Evolutionary conservation across 2,113 vertebrate species (phyloP).

Genomic region (Charadrius vociferus): DNA sequence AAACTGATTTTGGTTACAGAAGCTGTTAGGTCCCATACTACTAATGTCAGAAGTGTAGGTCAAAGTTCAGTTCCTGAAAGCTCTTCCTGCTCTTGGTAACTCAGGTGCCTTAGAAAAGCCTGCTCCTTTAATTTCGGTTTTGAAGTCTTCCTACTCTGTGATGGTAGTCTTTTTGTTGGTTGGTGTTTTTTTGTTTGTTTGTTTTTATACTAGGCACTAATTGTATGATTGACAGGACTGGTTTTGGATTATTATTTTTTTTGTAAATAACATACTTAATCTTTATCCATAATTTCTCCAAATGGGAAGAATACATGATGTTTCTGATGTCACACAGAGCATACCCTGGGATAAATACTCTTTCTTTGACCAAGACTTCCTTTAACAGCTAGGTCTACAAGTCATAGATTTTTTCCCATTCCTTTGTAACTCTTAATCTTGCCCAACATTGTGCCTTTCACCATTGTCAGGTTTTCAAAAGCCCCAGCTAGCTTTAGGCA

Average conservation of each 20-base stretch:
- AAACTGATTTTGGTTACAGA: constrained; percentile 17
- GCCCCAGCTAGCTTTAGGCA: not conserved
- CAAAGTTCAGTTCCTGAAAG: not conserved
- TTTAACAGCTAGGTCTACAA: not conserved
- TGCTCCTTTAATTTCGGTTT: not conserved
- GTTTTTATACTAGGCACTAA: not conserved
- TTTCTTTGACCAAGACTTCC: not conserved
- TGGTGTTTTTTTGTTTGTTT: not conserved
- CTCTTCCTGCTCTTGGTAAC: not conserved
- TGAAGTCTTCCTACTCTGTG: not conserved
- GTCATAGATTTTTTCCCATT: not conserved
- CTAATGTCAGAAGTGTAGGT: not conserved
- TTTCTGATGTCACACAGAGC: not conserved
- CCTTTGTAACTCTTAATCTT: not conserved
- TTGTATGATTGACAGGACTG: not conserved
- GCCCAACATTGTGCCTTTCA: not conserved
- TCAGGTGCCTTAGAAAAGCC: not conserved
- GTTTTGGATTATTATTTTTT: not conserved
- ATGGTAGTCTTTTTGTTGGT: not conserved
- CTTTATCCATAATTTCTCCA: not conserved
- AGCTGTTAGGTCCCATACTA: not conserved
- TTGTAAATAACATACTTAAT: not conserved
- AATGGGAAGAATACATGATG: not conserved
- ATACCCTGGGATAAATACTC: not conserved
- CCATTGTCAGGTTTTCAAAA: not conserved